A percentile compares a stretch with the other conserved stretches of the same genome.
Evolutionary conservation across 2,113 vertebrate species (phyloP).

Genomic region (Recurvirostra avosetta): DNA sequence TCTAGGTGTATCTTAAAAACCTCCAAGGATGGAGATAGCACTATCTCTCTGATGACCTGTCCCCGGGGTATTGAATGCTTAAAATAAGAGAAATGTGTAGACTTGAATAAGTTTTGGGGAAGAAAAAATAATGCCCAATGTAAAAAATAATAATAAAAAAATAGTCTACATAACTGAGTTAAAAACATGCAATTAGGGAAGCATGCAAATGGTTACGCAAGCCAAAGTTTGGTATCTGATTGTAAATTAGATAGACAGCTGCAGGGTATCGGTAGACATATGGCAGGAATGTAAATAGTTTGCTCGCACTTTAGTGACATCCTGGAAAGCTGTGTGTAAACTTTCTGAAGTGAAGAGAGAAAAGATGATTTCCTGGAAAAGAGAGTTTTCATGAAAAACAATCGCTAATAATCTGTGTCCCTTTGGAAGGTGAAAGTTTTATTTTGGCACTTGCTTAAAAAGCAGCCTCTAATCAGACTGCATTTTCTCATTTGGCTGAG

Average conservation of each 20-base stretch:
- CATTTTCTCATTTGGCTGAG: not conserved
- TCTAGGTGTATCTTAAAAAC: not conserved
- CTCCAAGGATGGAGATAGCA: not conserved
- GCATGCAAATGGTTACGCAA: constrained; percentile 27
- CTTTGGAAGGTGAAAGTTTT: not conserved
- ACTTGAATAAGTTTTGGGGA: not conserved
- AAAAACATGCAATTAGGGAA: not conserved
- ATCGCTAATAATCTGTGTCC: not conserved
- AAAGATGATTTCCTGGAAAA: constrained; percentile 14
- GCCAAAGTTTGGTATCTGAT: constrained; percentile 23
- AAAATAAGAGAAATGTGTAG: not conserved
- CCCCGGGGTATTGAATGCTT: not conserved
- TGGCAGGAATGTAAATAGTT: constrained; percentile 51
- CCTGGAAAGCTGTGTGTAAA: constrained; percentile 54
- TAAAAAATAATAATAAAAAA: not conserved
- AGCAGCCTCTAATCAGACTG: not conserved
- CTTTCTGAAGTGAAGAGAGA: constrained; percentile 24
- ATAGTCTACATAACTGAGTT: not conserved
- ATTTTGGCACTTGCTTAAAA: not conserved
- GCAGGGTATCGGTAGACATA: constrained; percentile 24
- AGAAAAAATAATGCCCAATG: not conserved
- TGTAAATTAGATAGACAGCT: constrained; percentile 47
- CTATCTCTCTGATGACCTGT: not conserved
- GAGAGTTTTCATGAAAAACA: not conserved
- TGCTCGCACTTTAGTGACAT: constrained; percentile 35